These are phyloP conservation scores for Cheirogaleus major DNA, from an alignment of 2,797 vertebrate species.

Conservation along the genomic window DNA sequence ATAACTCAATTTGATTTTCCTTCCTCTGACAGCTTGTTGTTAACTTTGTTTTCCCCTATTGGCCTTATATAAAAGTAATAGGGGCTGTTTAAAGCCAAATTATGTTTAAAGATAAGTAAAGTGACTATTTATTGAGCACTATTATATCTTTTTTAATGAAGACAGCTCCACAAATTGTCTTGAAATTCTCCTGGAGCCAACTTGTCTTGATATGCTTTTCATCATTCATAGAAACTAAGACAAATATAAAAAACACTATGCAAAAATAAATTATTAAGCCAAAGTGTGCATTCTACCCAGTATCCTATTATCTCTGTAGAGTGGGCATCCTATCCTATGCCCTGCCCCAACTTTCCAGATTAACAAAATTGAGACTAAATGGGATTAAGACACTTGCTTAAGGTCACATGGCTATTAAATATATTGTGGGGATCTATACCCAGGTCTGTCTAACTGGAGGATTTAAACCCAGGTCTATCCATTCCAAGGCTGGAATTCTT, in stretches of 20 bases:
- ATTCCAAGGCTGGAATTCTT: conserved; percentile 11
- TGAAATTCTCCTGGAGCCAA: background rate
- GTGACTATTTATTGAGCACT: background rate
- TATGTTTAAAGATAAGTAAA: conserved; percentile 12
- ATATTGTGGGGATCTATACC: background rate
- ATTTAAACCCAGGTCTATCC: conserved; percentile 22
- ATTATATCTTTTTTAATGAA: background rate
- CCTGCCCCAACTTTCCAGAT: background rate
- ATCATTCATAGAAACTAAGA: conserved; percentile 1
- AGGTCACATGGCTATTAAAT: background rate
- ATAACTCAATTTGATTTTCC: background rate
- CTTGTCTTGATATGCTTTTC: background rate
- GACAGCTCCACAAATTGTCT: background rate
- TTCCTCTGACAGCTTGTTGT: background rate
- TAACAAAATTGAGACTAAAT: background rate
- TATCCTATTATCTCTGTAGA: background rate
- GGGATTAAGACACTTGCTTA: background rate
- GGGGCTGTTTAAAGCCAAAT: background rate
- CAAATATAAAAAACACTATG: background rate
- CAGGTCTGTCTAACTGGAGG: conserved; percentile 11
- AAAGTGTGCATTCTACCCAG: background rate
- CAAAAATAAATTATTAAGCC: conserved; percentile 5
- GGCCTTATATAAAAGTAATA: background rate
- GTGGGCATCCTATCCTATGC: background rate
- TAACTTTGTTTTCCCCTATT: conserved; percentile 3